These are phyloP conservation scores for Microcebus griseorufus DNA, from an alignment of 2,113 vertebrate genomes.

Conservation along the genomic window DNA sequence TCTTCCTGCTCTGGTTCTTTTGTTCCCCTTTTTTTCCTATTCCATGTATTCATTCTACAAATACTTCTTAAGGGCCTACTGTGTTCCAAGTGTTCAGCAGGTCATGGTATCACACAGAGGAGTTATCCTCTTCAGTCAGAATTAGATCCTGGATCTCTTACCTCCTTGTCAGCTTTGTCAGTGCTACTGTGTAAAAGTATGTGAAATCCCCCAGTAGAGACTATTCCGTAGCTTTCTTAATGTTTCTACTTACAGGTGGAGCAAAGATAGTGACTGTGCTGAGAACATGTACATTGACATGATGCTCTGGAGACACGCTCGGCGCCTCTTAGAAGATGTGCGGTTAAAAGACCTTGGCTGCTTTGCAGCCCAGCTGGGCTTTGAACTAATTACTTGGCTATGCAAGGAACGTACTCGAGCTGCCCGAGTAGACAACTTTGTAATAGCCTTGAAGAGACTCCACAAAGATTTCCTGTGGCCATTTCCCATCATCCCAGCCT, in stretches of 20 bases:
- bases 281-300: constrained; percentile 99
- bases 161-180: not conserved
- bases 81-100: not conserved
- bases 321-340: constrained; percentile 95
- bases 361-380: constrained; percentile 96
- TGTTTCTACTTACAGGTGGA: constrained; percentile 81
- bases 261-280: constrained; percentile 91
- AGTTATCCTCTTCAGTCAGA: not conserved
- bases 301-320: constrained; percentile 98
- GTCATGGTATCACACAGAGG: not conserved
- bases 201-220: not conserved
- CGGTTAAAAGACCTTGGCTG: constrained; percentile 95
- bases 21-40: not conserved
- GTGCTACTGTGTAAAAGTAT: not conserved
- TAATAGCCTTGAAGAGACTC: constrained; percentile 93
- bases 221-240: not conserved
- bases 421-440: constrained; percentile 94
- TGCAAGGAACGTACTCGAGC: constrained; percentile 94
- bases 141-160: not conserved
- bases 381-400: constrained; percentile 97
- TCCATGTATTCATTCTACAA: not conserved
- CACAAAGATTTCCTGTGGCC: constrained; percentile 99
- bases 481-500: constrained; percentile 93
- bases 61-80: not conserved
- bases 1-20: not conserved